A percentile compares a stretch with the other conserved stretches of the same genome.
Evolutionary conservation across 1,140 invertebrate species (phyloP).

Genomic region (Tetramorium alpestre): DNA sequence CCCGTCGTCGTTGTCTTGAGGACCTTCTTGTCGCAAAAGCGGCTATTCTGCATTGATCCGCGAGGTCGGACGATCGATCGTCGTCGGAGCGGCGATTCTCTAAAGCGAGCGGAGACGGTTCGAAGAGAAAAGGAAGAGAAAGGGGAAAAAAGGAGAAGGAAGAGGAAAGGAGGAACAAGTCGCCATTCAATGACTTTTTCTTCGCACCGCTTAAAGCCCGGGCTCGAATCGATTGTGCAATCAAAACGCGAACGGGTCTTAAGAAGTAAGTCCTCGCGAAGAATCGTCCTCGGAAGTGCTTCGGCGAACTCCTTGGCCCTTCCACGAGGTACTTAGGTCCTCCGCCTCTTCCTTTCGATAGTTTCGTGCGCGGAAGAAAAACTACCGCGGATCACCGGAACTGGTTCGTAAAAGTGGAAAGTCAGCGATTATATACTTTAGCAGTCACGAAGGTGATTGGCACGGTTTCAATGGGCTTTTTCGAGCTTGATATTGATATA

Average conservation of each 20-base stretch:
- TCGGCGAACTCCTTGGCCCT: constrained; percentile 47
- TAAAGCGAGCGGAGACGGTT: constrained; percentile 3
- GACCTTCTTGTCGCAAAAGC: constrained; percentile 43
- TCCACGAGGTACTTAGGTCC: constrained; percentile 36
- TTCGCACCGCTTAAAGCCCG: constrained; percentile 32
- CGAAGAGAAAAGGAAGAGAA: not conserved
- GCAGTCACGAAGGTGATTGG: constrained; percentile 18
- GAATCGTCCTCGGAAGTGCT: constrained; percentile 67
- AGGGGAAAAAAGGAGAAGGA: not conserved
- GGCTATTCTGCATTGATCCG: constrained; percentile 53
- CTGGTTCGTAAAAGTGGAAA: constrained; percentile 40
- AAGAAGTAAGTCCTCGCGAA: constrained; percentile 28
- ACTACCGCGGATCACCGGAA: constrained; percentile 56
- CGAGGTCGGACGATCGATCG: constrained; percentile 32
- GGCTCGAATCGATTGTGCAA: constrained; percentile 58
- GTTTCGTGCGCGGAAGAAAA: constrained; percentile 44
- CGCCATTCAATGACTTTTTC: constrained; percentile 48
- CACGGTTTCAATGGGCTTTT: constrained; percentile 35
- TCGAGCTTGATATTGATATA: not conserved
- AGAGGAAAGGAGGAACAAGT: constrained; percentile 28
- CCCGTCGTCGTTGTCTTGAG: constrained; percentile 42
- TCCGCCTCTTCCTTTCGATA: constrained; percentile 17
- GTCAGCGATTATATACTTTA: constrained; percentile 44
- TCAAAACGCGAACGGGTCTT: constrained; percentile 43
- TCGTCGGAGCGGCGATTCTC: constrained; percentile 7